Evolutionary conservation across 2,797 vertebrate genomes (phyloP), one percentile per base, ranked within the genome.

Genomic region (Pseudomugil gertrudae): DNA sequence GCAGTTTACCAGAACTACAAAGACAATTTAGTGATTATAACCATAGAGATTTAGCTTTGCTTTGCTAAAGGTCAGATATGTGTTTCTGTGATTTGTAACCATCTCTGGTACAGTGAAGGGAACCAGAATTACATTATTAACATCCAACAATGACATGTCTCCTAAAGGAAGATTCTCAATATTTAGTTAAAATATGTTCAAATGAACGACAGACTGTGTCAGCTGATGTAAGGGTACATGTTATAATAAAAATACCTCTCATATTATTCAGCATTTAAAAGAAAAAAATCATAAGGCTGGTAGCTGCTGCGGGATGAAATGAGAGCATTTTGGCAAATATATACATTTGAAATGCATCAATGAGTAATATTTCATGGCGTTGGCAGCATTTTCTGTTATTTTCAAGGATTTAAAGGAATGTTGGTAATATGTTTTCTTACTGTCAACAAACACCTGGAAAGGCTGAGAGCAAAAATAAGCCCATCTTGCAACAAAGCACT

Each of bases 1-100:
- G 65, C 50, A 26, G 27, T 66, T 72, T 52, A 55, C 36, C 23
- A 3, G 56, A 70, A 65, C 45, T 43, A 78, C 23, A 33, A 68
- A 10, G 26, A 15, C 32, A 10, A 36, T 35, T 14, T 15, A 10
- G 43, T 50, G 27, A 51, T 29, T 45, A 15, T 23, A 69, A 33
- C 40, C n/a, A 45, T 0, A 5, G 15, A 9, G 40, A 51, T 4
- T 23, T 45, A 13, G 6, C 13, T 54, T 72, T 55, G 8, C 11
- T 65, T 40, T n/a, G 15, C 4, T 4, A 4, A 36, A 0, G 15
- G 56, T 64, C 24, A n/a, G 10, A 14, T n/a, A 47, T 27, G 9
- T 30, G 14, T 32, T n/a, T 33, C 21, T 58, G 2, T 47, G 5
- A 55, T 35, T n/a, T 60, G 10, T 61, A 15, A 6, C 4, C 19